These are phyloP conservation scores for Jaculus jaculus DNA, from an alignment of 2,113 vertebrate species.

Conservation along the genomic window DNA sequence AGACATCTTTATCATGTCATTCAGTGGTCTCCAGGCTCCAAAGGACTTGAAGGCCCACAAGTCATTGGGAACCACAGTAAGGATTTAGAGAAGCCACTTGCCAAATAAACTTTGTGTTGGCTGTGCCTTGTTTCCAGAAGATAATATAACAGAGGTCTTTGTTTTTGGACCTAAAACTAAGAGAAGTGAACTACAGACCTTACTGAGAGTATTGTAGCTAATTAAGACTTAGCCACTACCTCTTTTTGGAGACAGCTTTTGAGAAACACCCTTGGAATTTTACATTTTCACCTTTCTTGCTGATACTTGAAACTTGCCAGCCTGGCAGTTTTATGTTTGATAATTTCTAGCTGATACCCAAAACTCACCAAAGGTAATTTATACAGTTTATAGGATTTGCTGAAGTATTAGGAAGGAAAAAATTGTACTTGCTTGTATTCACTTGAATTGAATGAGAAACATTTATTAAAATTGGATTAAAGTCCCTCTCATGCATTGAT, in stretches of 20 bases:
- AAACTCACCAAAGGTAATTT: slow-evolving; percentile 41
- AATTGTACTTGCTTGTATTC: slow-evolving; percentile 11
- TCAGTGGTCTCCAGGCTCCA: neutral
- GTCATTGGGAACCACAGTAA: slow-evolving; percentile 3
- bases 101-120: slow-evolving; percentile 6
- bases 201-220: slow-evolving; percentile 28
- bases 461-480: neutral
- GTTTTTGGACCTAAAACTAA: neutral
- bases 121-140: slow-evolving; percentile 8
- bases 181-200: neutral
- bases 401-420: slow-evolving; percentile 37
- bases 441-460: neutral
- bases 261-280: neutral
- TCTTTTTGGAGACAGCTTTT: slow-evolving; percentile 29
- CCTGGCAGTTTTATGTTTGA: neutral
- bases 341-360: neutral
- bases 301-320: too few species aligned
- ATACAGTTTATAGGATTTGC: neutral
- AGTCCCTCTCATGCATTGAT: neutral
- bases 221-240: slow-evolving; percentile 21
- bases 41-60: neutral
- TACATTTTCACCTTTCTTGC: neutral
- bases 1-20: neutral
- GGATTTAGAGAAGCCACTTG: slow-evolving; percentile 4
- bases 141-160: neutral